Evolutionary conservation across 1,140 invertebrate genomes (phyloP), one percentile per base, ranked within the genome.

Genomic region (Ips nitidus): DNA sequence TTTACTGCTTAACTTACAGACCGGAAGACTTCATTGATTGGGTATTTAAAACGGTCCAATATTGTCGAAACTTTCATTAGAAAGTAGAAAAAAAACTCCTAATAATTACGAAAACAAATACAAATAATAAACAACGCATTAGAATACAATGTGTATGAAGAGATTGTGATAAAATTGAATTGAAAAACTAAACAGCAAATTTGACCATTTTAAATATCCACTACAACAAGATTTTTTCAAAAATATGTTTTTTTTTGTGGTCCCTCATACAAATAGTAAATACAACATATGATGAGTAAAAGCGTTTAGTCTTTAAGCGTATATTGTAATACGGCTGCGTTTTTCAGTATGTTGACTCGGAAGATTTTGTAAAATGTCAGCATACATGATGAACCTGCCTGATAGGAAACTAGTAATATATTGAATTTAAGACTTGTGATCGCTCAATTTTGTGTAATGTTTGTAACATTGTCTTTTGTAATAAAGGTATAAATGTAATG

Each of bases 401-500:
- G 6, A 39, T 40, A 39, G 5, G 52, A 55, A 55, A 22, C 5
- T 55, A 38, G 6, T 7, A 22, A 55, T 55, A 5, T 55, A 38
- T 6, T 55, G 22, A 22, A 36, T 55, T 55, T 42, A 55, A 47
- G 43, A 55, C 56, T 60, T 69, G 66, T 69, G 66, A 69, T 69
- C 57, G 66, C 66, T 69, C 66, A 69, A 69, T 69, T 69, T 67
- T 69, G 59, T 69, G 66, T 69, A 69, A 61, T 69, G 50, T 69
- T 69, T 69, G 59, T 69, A 69, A 69, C 22, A 6, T 56, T 60
- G 56, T 60, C n/a, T 69, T 69, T 69, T 55, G 37, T 55, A 55
- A 6, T 1, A 55, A 55, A 55, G 22, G 22, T 22, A 22, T 22
- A 22, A 22, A 22, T 22, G 22, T 22, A 22, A 22, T 22, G 0